Percentiles rank a stretch among this genome's conserved stretches.
Conservation (phyloP, 2,888 invertebrate genomes). For the Tipula lateralis region DNA sequence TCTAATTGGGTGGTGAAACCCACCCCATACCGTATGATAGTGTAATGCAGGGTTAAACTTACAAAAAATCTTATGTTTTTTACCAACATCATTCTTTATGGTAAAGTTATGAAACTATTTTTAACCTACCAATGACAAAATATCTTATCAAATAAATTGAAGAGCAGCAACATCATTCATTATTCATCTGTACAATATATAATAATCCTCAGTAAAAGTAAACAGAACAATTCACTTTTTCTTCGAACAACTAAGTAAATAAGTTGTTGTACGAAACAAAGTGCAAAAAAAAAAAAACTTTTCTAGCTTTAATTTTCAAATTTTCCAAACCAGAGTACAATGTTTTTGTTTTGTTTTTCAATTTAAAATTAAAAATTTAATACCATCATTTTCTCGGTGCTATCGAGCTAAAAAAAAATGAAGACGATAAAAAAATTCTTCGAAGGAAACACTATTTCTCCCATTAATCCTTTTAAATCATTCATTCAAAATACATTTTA, state of each 20-base stretch:
- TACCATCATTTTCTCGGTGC: neutral
- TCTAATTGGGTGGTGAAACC: too few species aligned
- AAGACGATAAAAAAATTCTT: neutral
- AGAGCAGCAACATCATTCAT: neutral
- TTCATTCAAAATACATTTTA: neutral
- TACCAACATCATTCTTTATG: too few species aligned
- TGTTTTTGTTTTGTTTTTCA: neutral
- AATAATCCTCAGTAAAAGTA: neutral
- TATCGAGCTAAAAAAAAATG: neutral
- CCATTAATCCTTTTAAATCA: conserved; percentile 24
- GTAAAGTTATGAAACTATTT: too few species aligned
- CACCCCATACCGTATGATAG: too few species aligned
- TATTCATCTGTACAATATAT: too few species aligned
- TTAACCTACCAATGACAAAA: neutral
- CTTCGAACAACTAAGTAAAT: neutral
- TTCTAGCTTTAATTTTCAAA: neutral
- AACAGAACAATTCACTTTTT: neutral
- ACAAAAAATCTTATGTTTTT: too few species aligned
- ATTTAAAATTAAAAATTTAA: conserved; percentile 24
- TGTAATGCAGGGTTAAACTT: too few species aligned
- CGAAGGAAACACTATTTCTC: neutral
- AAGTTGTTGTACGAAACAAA: neutral
- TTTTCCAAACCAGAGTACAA: neutral
- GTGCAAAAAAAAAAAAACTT: neutral
- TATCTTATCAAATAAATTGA: neutral